Evolutionary conservation across 2,797 vertebrate genomes (phyloP), one percentile per base, ranked within the genome.

Genomic region (Alfaro cultratus): DNA sequence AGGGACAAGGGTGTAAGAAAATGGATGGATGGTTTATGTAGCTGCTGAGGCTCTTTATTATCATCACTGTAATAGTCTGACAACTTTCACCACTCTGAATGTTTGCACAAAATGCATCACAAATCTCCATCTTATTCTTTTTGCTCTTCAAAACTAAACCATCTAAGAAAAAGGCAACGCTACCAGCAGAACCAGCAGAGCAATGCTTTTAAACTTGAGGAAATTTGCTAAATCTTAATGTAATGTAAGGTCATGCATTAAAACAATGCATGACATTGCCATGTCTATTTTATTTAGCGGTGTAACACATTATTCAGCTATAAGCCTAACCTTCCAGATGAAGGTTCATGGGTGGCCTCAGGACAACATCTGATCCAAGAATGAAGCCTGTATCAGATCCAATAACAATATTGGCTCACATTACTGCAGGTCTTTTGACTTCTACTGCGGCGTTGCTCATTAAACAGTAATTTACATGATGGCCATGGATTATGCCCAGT

Each of bases 391-490:
- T 2, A 68, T 41, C 64, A 13, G 64, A 9, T 68, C 64, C 64
- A 68, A 26, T 68, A 26, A 68, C 36, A 41, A 68, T 41, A 41
- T 41, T 68, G 36, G 64, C 39, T 68, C 36, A 1, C 21, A 68
- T 68, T 41, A 26, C 64, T 21, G 36, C 36, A 68, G 11, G 36
- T 68, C 64, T 68, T 53, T 68, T 41, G 64, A 68, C 64, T 68
- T 23, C 36, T 11, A 26, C 36, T 41, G 36, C 21, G 18, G 31
- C 39, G 9, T 26, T 26, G 64, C 70, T 67, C 68, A 75, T 74
- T 80, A 21, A 45, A 21, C n/a, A 12, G 8, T 34, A 1, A 82
- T 81, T 85, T 51, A 75, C 57, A 80, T 72, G 46, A 49, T 31
- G 26, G 71, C 29, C 26, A 36, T 82, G 68, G 79, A 75, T 81